Conservation (phyloP, 2,797 vertebrate genomes). For the Pelochelys cantorii region DNA sequence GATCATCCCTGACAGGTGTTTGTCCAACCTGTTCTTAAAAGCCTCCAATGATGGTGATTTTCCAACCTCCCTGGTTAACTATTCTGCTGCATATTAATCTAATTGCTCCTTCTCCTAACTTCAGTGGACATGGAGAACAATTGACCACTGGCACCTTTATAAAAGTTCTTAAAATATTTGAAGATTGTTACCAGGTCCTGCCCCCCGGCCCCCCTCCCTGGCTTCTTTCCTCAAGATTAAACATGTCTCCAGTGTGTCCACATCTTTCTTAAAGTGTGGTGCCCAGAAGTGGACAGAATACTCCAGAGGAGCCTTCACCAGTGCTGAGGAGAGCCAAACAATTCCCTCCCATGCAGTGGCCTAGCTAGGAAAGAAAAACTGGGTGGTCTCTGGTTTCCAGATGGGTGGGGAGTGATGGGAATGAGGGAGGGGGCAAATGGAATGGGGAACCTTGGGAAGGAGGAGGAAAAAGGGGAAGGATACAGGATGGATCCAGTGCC, state of each 20-base stretch:
- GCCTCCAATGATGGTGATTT: not conserved
- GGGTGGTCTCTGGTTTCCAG: too few relatives aligned
- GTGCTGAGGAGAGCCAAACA: not conserved
- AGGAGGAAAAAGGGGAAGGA: too few relatives aligned
- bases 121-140: not conserved
- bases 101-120: not conserved
- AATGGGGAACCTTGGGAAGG: too few relatives aligned
- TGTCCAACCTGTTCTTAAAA: not conserved
- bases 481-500: too few relatives aligned
- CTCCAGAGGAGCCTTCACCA: not conserved
- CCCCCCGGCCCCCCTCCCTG: too few relatives aligned
- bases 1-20: not conserved
- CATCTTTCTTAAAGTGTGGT: not conserved
- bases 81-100: not conserved
- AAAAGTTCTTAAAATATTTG: not conserved
- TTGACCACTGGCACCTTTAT: not conserved
- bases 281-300: not conserved
- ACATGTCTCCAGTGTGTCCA: not conserved
- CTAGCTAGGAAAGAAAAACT: too few relatives aligned
- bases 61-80: not conserved
- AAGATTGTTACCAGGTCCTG: not conserved
- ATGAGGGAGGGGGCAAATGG: too few relatives aligned
- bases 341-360: not conserved
- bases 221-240: not conserved
- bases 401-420: too few relatives aligned